These are phyloP conservation scores for Bubo blakistoni DNA, from an alignment of 2,113 vertebrate genomes.

Conservation along the genomic window DNA sequence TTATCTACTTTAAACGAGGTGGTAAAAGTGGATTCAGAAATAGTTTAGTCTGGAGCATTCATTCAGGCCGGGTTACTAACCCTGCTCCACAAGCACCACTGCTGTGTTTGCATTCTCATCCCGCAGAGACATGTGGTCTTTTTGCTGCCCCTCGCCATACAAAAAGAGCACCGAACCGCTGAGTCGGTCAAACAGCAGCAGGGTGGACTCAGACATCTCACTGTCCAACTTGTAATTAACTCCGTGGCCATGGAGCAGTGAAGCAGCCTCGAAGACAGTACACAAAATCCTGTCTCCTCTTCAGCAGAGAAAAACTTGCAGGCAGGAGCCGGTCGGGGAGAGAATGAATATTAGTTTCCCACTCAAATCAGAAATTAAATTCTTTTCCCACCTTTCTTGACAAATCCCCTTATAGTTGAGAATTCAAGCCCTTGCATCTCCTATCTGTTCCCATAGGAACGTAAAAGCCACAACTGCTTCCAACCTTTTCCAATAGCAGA, in stretches of 20 bases:
- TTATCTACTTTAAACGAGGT: not conserved
- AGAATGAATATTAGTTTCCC: not conserved
- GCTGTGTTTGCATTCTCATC: not conserved
- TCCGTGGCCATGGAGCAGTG: not conserved
- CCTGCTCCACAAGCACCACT: too few species aligned
- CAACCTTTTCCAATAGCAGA: not conserved
- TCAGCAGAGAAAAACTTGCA: not conserved
- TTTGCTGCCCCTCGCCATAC: not conserved
- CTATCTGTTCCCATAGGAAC: constrained; percentile 38
- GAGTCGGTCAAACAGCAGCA: not conserved
- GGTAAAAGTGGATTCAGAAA: not conserved
- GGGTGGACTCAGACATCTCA: not conserved
- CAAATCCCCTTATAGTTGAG: not conserved
- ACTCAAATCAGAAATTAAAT: not conserved
- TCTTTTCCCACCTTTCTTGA: not conserved
- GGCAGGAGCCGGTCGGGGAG: not conserved
- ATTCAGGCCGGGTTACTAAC: not conserved
- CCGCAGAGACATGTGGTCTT: not conserved
- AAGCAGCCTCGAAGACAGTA: not conserved
- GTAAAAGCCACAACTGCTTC: not conserved
- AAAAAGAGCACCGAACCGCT: not conserved
- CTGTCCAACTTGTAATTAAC: not conserved
- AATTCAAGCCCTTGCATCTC: not conserved
- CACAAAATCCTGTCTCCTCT: not conserved
- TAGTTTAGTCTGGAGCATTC: not conserved